Base-by-base conservation (phyloP, 2,888 invertebrate genomes). In the Silvanus unidentatus region DNA sequence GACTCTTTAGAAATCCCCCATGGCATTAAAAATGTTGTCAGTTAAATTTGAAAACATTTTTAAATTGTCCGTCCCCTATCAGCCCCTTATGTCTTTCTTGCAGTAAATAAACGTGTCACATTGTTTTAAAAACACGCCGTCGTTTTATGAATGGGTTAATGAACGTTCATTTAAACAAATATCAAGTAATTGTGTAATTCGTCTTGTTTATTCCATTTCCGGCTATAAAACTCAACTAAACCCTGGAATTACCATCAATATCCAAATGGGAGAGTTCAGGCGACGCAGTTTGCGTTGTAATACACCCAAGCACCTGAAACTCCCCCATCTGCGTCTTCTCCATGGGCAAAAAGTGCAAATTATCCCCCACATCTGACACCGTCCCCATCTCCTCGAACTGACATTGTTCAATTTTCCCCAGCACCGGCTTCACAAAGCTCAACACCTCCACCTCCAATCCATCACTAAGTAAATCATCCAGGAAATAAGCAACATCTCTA, bases 371-470 rank as follows among this genome's bases (percentile, higher is more conserved):
- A 11, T 32, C n/a, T 1, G 74, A 72, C 39, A 74, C 58, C 39
- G 61, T 63, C 39, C 67, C 37, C 37, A 62, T 60, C 40, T 74
- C 58, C 52, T 76, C 77, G 27, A 77, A 73, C 57, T 79, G 73
- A 64, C 72, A 84, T 48, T 73, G 74, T 59, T 84, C 82, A 50
- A 88, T 73, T 38, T 86, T 79, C 5, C 78, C 79, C 2, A 86
- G 69, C 2, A 86, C 77, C 0, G 82, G 75, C 13, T 76, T 77
- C 43, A 81, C 77, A 43, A 86, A 79, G 11, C 81, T 81, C 1
- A 88, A 73, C 22, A 87, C 75, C 71, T 88, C 88, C 12, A 83
- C 80, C 55, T 85, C 82, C 1, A 80, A 80, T 1, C 82, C 85
- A 57, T 80, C 78, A 0, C 76, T 69, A 12, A 83, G 69, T 30